Evolutionary conservation across 2,888 invertebrate species (phyloP).

Genomic region (Acleris emargana): DNA sequence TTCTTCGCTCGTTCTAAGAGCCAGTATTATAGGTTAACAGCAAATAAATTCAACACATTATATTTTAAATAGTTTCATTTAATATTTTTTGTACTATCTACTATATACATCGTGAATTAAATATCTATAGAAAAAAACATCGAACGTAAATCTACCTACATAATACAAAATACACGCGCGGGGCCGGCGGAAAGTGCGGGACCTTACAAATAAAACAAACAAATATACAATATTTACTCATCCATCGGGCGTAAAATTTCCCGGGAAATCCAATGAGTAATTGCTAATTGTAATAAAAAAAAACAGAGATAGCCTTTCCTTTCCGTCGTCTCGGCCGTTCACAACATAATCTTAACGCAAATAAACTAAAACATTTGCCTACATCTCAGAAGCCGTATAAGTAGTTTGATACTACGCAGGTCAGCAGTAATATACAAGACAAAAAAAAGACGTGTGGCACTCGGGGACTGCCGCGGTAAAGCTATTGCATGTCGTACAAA

Average conservation of each 20-base stretch:
- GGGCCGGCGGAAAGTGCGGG: slow-evolving; percentile 4
- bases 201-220: slow-evolving; percentile 5
- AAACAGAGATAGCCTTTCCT: neutral
- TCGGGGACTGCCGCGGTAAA: too few relatives aligned
- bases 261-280: neutral
- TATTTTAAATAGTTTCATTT: slow-evolving; percentile 69
- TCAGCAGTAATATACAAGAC: neutral
- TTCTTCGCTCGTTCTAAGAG: neutral
- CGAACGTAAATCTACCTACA: slow-evolving; percentile 62
- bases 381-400: slow-evolving; percentile 14
- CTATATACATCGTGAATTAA: slow-evolving; percentile 79
- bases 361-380: slow-evolving; percentile 11
- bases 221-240: slow-evolving; percentile 26
- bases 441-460: too few relatives aligned
- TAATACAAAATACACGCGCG: slow-evolving; percentile 63
- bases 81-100: slow-evolving; percentile 82
- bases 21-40: neutral
- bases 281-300: slow-evolving; percentile 2
- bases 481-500: too few relatives aligned
- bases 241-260: neutral
- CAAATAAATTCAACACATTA: slow-evolving; percentile 2
- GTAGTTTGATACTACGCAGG: neutral
- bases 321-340: neutral
- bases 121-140: slow-evolving; percentile 71
- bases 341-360: slow-evolving; percentile 22